Evolutionary conservation across 2,113 vertebrate genomes (phyloP).

Genomic region (Ciconia maguari): DNA sequence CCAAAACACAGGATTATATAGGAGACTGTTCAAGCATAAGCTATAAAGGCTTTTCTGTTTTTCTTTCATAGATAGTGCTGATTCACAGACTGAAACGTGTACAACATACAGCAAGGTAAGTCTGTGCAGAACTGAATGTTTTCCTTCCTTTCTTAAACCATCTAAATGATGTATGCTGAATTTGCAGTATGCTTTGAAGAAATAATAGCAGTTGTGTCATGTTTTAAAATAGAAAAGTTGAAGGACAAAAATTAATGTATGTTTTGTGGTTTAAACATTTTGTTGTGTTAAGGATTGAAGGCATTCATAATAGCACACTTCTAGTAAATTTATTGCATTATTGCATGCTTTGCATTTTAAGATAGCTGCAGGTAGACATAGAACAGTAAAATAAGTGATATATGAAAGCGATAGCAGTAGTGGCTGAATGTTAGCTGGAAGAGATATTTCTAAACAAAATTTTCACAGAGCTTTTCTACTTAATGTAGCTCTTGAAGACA

Average conservation of each 20-base stretch:
- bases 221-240: not conserved
- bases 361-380: not conserved
- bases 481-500: not conserved
- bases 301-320: not conserved
- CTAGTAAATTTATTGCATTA: not conserved
- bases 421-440: not conserved
- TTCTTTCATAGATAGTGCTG: slow-evolving; percentile 78
- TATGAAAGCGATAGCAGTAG: not conserved
- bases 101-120: slow-evolving; percentile 95
- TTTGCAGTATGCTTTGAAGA: not conserved
- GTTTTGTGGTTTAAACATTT: not conserved
- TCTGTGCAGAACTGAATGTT: not conserved
- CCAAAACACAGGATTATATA: not conserved
- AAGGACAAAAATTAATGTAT: not conserved
- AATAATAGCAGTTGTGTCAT: not conserved
- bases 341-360: not conserved
- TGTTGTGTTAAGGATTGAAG: not conserved
- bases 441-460: not conserved
- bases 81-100: slow-evolving; percentile 87
- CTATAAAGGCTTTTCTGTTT: not conserved
- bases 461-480: not conserved
- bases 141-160: not conserved
- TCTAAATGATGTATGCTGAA: not conserved
- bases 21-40: not conserved
- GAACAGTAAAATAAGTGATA: not conserved